Conservation (phyloP, 2,113 vertebrate genomes). For the Garra rufa region DNA sequence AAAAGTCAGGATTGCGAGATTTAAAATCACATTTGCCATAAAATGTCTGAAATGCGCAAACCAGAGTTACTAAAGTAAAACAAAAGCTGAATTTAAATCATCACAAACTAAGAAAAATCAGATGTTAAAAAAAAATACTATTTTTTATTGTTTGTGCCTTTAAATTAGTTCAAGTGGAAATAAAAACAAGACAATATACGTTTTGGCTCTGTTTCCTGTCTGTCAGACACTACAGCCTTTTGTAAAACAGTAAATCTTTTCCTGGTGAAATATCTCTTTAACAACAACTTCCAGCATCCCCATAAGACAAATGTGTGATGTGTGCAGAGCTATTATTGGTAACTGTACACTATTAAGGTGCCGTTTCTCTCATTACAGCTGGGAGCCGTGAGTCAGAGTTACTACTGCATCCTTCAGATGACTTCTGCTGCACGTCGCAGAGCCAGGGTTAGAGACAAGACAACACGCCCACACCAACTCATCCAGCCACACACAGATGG, state of each 20-base stretch:
- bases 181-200: not conserved
- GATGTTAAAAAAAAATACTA: too few species aligned
- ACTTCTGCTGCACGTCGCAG: constrained; percentile 42
- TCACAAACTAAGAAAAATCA: too few species aligned
- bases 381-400: constrained; percentile 47
- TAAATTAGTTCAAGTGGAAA: not conserved
- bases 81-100: too few species aligned
- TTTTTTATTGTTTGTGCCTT: too few species aligned
- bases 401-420: constrained; percentile 44
- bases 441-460: constrained; percentile 47
- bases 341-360: constrained; percentile 33
- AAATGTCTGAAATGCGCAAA: too few species aligned
- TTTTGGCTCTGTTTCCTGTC: not conserved
- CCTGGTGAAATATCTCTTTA: not conserved
- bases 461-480: constrained; percentile 43
- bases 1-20: too few species aligned
- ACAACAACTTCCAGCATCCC: not conserved
- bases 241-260: not conserved
- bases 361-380: constrained; percentile 36
- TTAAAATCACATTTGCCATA: too few species aligned
- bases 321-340: constrained; percentile 33
- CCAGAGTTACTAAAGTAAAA: too few species aligned
- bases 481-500: constrained; percentile 50
- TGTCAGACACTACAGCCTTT: not conserved
- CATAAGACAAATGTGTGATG: constrained; percentile 5